Percentiles rank a stretch among this genome's conserved stretches.
These are phyloP conservation scores for Gyrodactylus bullatarudis DNA, from an alignment of 1,140 invertebrate genomes.

Conservation along the genomic window DNA sequence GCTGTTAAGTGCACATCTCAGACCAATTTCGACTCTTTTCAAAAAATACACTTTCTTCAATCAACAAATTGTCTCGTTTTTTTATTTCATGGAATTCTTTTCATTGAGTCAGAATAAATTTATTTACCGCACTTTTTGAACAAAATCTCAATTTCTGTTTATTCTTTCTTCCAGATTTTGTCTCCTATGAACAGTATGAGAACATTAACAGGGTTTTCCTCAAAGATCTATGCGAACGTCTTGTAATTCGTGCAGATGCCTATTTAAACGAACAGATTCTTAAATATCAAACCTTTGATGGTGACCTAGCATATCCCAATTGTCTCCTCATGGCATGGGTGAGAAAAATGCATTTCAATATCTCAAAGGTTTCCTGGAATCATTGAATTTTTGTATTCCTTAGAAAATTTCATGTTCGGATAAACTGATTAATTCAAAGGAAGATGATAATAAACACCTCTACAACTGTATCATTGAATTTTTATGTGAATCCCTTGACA, in stretches of 20 bases:
- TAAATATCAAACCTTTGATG: conserved; percentile 41
- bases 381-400: too few species aligned
- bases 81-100: too few species aligned
- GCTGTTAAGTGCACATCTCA: too few species aligned
- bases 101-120: too few species aligned
- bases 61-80: too few species aligned
- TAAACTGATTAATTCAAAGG: not conserved
- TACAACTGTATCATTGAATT: not conserved
- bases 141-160: too few species aligned
- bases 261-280: conserved; percentile 65
- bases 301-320: conserved; percentile 81
- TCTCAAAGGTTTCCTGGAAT: too few species aligned
- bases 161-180: too few species aligned
- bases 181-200: conserved; percentile 19
- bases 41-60: too few species aligned
- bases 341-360: not conserved
- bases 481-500: too few species aligned
- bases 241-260: conserved; percentile 72
- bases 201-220: conserved; percentile 45
- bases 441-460: not conserved
- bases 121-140: too few species aligned
- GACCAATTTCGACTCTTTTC: too few species aligned
- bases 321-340: conserved; percentile 68
- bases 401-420: not conserved
- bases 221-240: conserved; percentile 70